Conservation (phyloP, 2,113 vertebrate genomes). For the Spermophilus dauricus region DNA sequence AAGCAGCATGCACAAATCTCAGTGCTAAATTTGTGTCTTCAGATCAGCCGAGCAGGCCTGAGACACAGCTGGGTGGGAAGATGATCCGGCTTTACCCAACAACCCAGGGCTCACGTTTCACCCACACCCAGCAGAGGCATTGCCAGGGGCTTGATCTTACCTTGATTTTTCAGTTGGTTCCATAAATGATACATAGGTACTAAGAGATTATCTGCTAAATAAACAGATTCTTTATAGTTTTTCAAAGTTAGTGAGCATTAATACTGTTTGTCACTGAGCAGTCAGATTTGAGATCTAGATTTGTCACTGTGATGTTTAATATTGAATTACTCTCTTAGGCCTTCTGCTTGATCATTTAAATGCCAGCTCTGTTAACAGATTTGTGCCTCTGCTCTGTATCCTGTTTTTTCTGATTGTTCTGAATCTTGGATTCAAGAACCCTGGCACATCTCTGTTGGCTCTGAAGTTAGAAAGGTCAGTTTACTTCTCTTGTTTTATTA, state of each 20-base stretch:
- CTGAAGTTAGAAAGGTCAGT: constrained; percentile 64
- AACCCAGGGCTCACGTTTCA: constrained; percentile 24
- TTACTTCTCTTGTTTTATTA: constrained; percentile 56
- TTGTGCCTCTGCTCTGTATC: neutral
- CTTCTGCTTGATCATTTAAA: neutral
- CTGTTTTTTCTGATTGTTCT: constrained; percentile 60
- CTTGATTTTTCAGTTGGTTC: neutral
- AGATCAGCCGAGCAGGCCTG: constrained; percentile 18
- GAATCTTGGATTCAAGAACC: constrained; percentile 28
- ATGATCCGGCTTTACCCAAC: constrained; percentile 59
- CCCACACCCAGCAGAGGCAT: neutral
- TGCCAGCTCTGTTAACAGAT: constrained; percentile 40
- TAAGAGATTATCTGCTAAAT: neutral
- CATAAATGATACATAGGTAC: neutral
- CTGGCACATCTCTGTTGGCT: constrained; percentile 71
- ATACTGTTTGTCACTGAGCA: neutral
- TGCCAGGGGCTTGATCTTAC: neutral
- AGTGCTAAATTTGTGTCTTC: constrained; percentile 54
- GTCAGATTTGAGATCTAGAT: neutral
- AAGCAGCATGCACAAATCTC: neutral
- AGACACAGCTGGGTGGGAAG: neutral
- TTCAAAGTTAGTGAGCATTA: neutral
- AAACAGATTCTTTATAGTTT: neutral
- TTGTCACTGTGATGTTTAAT: constrained; percentile 45
- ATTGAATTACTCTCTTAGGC: neutral